A percentile compares a stretch with the other conserved stretches of the same genome.
phyloP scores from a whole-genome alignment of 2,888 invertebrate genomes.

The Lochmaea crataegi region DNA sequence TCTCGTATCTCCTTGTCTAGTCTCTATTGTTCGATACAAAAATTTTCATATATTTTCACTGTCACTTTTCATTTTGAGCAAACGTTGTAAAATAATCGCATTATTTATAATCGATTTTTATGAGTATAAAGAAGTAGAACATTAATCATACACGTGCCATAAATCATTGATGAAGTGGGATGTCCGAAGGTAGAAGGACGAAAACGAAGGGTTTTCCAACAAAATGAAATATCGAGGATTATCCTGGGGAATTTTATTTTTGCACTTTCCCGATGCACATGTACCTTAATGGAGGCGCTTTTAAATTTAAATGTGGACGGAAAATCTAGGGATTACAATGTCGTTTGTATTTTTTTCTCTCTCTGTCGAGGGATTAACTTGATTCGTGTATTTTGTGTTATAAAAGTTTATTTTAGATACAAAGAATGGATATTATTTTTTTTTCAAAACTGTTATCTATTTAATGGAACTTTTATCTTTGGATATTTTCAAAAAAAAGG shows the following conservation, averaged over 20 bases:
- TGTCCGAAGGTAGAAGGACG: conserved; percentile 3
- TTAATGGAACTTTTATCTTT: too few species aligned
- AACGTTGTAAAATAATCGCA: too few species aligned
- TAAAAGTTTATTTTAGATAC: too few species aligned
- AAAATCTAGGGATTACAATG: background rate
- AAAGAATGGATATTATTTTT: too few species aligned
- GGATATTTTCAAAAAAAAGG: too few species aligned
- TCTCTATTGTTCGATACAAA: too few species aligned
- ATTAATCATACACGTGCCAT: background rate
- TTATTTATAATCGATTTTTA: background rate
- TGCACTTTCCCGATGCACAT: conserved; percentile 9
- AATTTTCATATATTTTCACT: too few species aligned
- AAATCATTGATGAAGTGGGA: background rate
- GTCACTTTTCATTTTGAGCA: too few species aligned
- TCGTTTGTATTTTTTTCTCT: background rate
- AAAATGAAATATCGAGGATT: conserved; percentile 12
- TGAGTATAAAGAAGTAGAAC: background rate
- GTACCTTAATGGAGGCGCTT: conserved; percentile 11
- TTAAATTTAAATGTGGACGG: conserved; percentile 7
- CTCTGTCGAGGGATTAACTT: background rate
- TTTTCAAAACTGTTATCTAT: too few species aligned
- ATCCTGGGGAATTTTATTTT: conserved; percentile 9
- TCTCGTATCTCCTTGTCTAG: too few species aligned
- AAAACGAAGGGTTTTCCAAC: conserved; percentile 3
- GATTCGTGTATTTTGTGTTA: background rate